Evolutionary conservation across 1,140 invertebrate species (phyloP), one percentile per base, ranked within the genome.

Genomic region (Phymastichus coffea): DNA sequence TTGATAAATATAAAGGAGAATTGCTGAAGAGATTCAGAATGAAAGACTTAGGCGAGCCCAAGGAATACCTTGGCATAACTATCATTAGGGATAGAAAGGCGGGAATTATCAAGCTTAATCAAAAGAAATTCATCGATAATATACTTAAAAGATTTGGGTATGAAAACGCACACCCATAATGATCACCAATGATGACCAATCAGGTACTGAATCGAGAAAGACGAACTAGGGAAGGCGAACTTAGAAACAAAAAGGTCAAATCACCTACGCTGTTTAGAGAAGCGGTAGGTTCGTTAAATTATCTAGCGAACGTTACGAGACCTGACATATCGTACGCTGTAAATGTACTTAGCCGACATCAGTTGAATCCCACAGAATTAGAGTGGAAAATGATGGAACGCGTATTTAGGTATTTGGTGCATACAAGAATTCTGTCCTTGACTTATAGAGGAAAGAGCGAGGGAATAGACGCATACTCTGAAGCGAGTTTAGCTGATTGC

Each of bases 311-410:
- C 6, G 44, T 66, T 0, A 78, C 78, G 10, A 62, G 81, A 41
- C 80, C 79, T 30, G 80, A 83, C 66, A 77, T 82, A 46, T 51
- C 74, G 9, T 82, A 70, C 66, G 64, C 72, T 17, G 47, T 51
- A 12, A 59, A 59, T 51, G 38, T 52, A 7, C 33, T 40, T 10
- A 59, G 47, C 14, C 72, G 48, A 37, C 57, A 59, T 59, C 48
- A 59, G 55, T 25, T 55, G 3, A 38, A 49, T 48, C 52, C 44
- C 3, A 61, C 37, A 2, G 47, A 55, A 40, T 12, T 28, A 7
- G 38, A 59, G 9, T 59, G 57, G 57, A 37, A 59, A 33, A 51
- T 51, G 47, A n/a, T n/a, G n/a, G n/a, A n/a, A n/a, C n/a, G n/a
- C n/a, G n/a, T n/a, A n/a, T n/a, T n/a, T n/a, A n/a, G n/a, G n/a